phyloP scores from a whole-genome alignment of 2,113 vertebrate genomes.

The Anser cygnoides region DNA sequence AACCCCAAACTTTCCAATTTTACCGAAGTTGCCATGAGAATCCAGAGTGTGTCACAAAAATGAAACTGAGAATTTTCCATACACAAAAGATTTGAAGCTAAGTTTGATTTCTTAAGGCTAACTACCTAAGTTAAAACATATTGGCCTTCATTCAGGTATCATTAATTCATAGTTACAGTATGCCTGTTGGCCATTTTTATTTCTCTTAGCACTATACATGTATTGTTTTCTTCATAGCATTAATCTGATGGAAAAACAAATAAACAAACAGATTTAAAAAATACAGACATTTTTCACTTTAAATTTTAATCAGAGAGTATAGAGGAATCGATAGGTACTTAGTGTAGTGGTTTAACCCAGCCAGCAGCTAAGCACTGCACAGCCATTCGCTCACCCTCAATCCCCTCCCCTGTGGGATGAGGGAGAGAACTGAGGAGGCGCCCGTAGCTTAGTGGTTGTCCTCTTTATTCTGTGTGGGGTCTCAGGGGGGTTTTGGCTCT shows the following conservation, averaged over 20 bases:
- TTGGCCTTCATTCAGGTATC: neutral
- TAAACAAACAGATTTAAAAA: neutral
- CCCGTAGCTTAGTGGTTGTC: too few species aligned
- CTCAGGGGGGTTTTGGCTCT: too few species aligned
- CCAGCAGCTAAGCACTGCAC: too few species aligned
- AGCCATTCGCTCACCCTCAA: too few species aligned
- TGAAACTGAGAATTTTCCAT: neutral
- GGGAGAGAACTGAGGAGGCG: too few species aligned
- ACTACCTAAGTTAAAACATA: neutral
- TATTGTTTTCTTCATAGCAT: neutral
- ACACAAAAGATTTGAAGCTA: neutral
- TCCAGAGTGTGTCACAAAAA: neutral
- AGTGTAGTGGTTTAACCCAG: too few species aligned
- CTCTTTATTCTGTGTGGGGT: too few species aligned
- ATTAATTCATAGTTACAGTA: neutral
- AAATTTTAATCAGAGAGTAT: neutral
- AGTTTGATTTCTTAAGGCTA: neutral
- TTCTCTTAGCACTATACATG: neutral
- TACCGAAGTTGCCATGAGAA: neutral
- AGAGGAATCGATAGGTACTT: slow-evolving; percentile 16
- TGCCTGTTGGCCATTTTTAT: neutral
- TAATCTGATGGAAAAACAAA: neutral
- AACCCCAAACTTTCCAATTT: accelerated
- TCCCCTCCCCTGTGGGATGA: too few species aligned
- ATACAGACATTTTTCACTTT: slow-evolving; percentile 7